Evolutionary conservation across 2,797 vertebrate species (phyloP).

Genomic region (Kryptolebias ocellatus): DNA sequence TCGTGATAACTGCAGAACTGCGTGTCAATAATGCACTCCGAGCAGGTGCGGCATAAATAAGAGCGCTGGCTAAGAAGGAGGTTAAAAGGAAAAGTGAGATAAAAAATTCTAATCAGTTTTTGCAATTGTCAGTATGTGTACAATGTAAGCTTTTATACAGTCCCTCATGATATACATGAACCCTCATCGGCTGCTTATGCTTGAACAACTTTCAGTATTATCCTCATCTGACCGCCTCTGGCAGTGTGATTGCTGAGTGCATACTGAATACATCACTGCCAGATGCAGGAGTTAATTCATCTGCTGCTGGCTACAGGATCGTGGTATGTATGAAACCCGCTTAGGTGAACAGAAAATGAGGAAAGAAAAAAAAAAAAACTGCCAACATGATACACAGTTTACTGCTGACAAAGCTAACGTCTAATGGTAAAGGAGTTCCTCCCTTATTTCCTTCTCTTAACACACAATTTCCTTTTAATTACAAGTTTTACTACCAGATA

Average conservation of each 20-base stretch:
- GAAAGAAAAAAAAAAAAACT: neutral
- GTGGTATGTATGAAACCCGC: neutral
- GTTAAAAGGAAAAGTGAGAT: slow-evolving; percentile 20
- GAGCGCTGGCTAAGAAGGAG: slow-evolving; percentile 15
- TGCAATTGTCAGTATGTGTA: slow-evolving; percentile 8
- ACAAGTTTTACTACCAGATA: neutral
- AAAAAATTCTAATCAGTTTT: neutral
- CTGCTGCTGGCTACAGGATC: neutral
- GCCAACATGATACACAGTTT: neutral
- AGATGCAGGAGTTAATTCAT: neutral
- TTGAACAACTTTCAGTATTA: slow-evolving; percentile 1
- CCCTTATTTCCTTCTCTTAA: slow-evolving; percentile 2
- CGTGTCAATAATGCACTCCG: slow-evolving; percentile 32
- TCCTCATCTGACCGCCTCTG: slow-evolving; percentile 5
- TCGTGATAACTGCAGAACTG: slow-evolving; percentile 18
- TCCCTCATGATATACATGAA: neutral
- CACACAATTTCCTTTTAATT: slow-evolving; percentile 8
- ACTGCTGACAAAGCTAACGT: neutral
- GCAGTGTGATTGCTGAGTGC: neutral
- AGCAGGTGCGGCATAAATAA: slow-evolving; percentile 10
- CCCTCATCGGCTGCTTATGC: neutral
- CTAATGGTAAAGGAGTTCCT: neutral
- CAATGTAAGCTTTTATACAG: slow-evolving; percentile 7
- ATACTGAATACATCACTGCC: slow-evolving; percentile 1
- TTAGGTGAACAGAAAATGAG: neutral